Evolutionary conservation across 2,797 vertebrate species (phyloP), one percentile per base, ranked within the genome.

Genomic region (Sardinella longiceps): DNA sequence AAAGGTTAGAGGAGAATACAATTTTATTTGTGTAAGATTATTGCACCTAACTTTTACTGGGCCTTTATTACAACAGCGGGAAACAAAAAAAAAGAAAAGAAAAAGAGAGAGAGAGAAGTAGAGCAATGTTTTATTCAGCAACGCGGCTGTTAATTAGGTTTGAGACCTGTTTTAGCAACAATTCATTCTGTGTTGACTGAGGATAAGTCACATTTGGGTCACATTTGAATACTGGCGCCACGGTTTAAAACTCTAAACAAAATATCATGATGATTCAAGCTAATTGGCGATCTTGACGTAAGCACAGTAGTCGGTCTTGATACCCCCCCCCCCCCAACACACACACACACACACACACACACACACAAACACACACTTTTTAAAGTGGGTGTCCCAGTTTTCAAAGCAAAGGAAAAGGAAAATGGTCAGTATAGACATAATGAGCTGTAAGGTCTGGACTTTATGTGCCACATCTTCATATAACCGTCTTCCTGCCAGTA

Each of bases 101-200:
- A 43, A 18, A 46, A 48, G 5, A 33, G 37, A 3, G 39, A 23
- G 43, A 43, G 5, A 77, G 20, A 77, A 77, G 37, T 77, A 15
- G 70, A 77, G 70, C 70, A 77, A 77, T 77, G 70, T 77, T 77
- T 77, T 77, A 77, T 77, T 77, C 70, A 77, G 20, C 70, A 77
- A 77, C 70, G 43, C 18, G 5, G 20, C 70, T 77, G 70, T 77
- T 77, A 77, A 77, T 77, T 77, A 77, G 70, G 70, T 43, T 33
- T 77, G 70, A 77, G 70, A 77, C 70, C 70, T 77, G 37, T 77
- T 77, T 39, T 77, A 77, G 70, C 20, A 77, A 77, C 70, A 77
- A 77, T 77, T 43, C 70, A 43, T 77, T 77, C 70, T 6, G 70
- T 77, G 70, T 77, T 77, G 37, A 77, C 70, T 77, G 70, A 77